A percentile compares a stretch with the other conserved stretches of the same genome.
Evolutionary conservation across 2,113 vertebrate species (phyloP).

Genomic region (Pachypanchax playfairii): DNA sequence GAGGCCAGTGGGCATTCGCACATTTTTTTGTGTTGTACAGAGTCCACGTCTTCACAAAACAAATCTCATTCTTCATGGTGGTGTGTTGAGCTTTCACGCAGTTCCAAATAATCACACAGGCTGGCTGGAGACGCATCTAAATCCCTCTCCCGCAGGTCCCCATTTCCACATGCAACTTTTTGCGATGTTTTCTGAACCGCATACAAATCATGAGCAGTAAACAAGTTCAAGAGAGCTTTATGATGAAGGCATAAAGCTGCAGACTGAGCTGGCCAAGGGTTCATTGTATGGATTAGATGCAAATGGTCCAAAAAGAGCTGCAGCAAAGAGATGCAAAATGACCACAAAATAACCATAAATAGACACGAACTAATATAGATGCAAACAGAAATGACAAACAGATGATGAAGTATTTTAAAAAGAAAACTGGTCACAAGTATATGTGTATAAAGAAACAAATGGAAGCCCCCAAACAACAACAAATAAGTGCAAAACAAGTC

Average conservation of each 20-base stretch:
- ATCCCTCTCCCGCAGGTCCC: conserved; percentile 61
- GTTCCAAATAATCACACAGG: conserved; percentile 60
- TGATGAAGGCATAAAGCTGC: conserved; percentile 3
- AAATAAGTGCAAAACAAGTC: background rate
- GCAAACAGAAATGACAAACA: background rate
- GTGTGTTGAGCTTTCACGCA: conserved; percentile 55
- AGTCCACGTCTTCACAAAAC: conserved; percentile 56
- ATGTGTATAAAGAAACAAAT: no score
- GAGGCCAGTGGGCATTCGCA: conserved; percentile 48
- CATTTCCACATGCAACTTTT: conserved; percentile 37
- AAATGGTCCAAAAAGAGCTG: background rate
- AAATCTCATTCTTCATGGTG: conserved; percentile 69
- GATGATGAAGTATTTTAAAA: background rate
- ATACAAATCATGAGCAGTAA: conserved; percentile 22
- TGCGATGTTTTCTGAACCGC: conserved; percentile 38
- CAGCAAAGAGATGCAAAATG: background rate
- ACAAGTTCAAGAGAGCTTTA: conserved; percentile 15
- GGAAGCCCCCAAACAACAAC: background rate
- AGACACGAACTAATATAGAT: background rate
- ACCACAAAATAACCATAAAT: background rate
- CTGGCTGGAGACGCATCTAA: conserved; percentile 54
- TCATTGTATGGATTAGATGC: background rate
- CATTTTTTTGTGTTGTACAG: conserved; percentile 33
- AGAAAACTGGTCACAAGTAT: background rate
- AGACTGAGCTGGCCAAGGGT: background rate